Evolutionary conservation across 1,140 invertebrate species (phyloP), one percentile per base, ranked within the genome.

Genomic region (Trinorchestia longiramus): DNA sequence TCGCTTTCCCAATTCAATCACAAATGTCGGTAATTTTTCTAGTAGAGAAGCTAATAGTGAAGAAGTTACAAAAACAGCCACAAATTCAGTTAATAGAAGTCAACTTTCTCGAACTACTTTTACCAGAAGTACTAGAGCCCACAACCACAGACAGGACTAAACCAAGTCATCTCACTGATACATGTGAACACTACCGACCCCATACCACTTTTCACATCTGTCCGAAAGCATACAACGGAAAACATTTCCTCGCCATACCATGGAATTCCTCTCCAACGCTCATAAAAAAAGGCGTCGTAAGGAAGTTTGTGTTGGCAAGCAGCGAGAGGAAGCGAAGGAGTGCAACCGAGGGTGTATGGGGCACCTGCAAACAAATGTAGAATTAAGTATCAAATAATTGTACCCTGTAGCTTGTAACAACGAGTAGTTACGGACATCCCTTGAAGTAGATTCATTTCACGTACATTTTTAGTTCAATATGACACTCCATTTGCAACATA

Each of bases 291-390:
- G 92, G 92, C 36, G 92, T 94, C 40, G 44, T 94, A 19, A 94
- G 44, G 44, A 94, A 94, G 92, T 94, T 94, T 11, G 92, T 94
- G 92, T 94, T 94, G 43, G 92, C 92, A 23, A 94, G 44, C 43
- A 94, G 92, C 41, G 92, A 43, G 44, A 94, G 92, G 44, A 94
- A 94, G 6, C 92, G 92, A 6, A 94, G 92, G 15, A 94, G 40
- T 0, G 43, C 92, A 45, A 94, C 44, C 40, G 92, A 43, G 28
- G 92, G 92, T 6, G 92, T 94, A 44, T 94, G 92, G 43, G 92
- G 92, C 88, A 90, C 88, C 88, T 90, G 88, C 4, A 77, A 36
- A 28, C 62, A 77, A 28, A 77, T 1, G 62, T 77, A 77, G 1
- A 77, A 77, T 77, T 77, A 77, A 77, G 62, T 77, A 77, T 8